These are phyloP conservation scores for Seira musarum DNA, from an alignment of 2,888 invertebrate species.

Conservation along the genomic window DNA sequence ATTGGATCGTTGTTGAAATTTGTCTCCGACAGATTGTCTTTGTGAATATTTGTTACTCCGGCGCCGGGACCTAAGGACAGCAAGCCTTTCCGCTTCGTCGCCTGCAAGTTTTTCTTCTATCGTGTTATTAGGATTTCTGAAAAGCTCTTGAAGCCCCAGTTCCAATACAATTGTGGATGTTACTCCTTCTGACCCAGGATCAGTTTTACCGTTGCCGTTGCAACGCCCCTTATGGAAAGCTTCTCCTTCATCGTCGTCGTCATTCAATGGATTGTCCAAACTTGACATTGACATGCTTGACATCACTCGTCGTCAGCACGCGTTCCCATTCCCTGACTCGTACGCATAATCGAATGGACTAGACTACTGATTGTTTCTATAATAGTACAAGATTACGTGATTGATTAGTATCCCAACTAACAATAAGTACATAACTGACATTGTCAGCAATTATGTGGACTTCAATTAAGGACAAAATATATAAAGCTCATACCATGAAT, in stretches of 20 bases:
- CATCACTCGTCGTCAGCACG: not conserved
- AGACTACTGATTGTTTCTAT: too few relatives aligned
- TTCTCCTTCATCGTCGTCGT: slow-evolving; percentile 1
- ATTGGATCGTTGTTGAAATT: slow-evolving; percentile 21
- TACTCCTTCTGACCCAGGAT: not conserved
- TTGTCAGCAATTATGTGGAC: too few relatives aligned
- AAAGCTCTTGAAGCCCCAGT: not conserved
- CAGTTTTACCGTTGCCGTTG: not conserved
- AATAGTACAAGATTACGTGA: too few relatives aligned
- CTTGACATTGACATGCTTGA: not conserved
- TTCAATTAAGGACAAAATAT: too few relatives aligned
- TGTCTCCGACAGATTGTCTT: not conserved
- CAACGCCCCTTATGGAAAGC: not conserved
- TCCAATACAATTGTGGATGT: not conserved
- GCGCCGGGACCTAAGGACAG: not conserved
- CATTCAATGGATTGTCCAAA: not conserved
- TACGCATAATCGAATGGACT: not conserved
- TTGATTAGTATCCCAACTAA: too few relatives aligned
- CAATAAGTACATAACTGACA: too few relatives aligned
- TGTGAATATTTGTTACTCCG: not conserved
- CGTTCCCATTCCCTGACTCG: not conserved
- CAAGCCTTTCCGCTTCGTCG: not conserved
- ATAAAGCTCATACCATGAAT: too few relatives aligned
- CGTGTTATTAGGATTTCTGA: not conserved
- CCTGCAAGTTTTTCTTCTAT: not conserved